A percentile compares a stretch with the other conserved stretches of the same genome.
phyloP scores from a whole-genome alignment of 2,888 invertebrate genomes.

The Agrotis segetum region DNA sequence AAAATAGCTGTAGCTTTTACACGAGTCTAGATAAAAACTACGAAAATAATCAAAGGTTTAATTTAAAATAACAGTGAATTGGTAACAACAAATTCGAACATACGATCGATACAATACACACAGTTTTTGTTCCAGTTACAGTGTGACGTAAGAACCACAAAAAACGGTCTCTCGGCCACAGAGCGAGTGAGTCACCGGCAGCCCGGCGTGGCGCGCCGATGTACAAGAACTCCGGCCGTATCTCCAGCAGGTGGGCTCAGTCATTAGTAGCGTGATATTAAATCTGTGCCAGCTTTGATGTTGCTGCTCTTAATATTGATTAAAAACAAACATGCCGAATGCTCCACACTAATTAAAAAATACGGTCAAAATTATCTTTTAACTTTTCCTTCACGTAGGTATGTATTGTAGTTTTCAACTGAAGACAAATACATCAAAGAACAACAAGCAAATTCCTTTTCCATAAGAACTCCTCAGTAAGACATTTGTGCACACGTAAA shows the following conservation, averaged over 20 bases:
- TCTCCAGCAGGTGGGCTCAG: conserved; percentile 7
- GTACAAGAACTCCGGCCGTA: conserved; percentile 3
- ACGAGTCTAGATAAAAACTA: background rate
- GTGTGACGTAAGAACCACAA: conserved; percentile 21
- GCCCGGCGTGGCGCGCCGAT: background rate
- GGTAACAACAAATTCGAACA: conserved; percentile 20
- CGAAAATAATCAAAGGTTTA: background rate
- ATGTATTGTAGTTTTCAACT: background rate
- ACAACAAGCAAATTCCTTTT: background rate
- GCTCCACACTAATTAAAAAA: too few relatives aligned
- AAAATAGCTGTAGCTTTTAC: conserved; percentile 1
- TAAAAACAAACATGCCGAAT: background rate
- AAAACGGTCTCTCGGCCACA: conserved; percentile 26
- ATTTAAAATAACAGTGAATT: conserved; percentile 18
- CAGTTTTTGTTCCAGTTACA: conserved; percentile 27
- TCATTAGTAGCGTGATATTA: background rate
- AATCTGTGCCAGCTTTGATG: conserved; percentile 3
- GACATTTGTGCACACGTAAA: background rate
- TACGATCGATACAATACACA: conserved; percentile 12
- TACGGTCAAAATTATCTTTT: background rate
- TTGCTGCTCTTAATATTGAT: conserved; percentile 1
- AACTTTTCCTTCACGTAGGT: background rate
- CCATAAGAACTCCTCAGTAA: too few relatives aligned
- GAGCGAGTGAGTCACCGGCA: conserved; percentile 22
- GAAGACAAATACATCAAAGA: background rate